Conservation (phyloP, 2,113 vertebrate species). For the Vidua macroura region DNA sequence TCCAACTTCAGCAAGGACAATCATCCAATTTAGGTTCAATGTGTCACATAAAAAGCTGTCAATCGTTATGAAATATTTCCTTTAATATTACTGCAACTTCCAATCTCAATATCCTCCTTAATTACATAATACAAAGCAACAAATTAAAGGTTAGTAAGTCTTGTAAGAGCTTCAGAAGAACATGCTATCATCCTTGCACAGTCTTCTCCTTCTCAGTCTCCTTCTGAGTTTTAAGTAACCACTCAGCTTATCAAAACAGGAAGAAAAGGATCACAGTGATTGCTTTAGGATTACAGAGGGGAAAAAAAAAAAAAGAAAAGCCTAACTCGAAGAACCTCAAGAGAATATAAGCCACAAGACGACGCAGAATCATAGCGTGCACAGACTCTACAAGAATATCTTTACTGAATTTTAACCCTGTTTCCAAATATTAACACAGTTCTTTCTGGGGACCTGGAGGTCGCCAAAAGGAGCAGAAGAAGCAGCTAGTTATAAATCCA, state of each 20-base stretch:
- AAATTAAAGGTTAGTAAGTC: background rate
- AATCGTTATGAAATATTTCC: background rate
- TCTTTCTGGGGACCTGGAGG: background rate
- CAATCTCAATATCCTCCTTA: background rate
- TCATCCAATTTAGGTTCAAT: background rate
- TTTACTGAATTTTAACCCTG: background rate
- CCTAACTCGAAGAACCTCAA: background rate
- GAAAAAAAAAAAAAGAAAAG: background rate
- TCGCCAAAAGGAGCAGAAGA: background rate
- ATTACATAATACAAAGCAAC: background rate
- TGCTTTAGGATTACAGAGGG: background rate
- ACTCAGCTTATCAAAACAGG: background rate
- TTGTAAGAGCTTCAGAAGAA: background rate
- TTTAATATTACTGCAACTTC: background rate
- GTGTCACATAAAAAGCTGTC: background rate
- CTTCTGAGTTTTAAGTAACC: background rate
- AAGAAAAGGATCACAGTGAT: background rate
- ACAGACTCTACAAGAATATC: background rate
- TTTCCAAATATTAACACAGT: background rate
- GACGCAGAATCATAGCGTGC: background rate
- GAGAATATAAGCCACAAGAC: background rate
- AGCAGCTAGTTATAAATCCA: background rate
- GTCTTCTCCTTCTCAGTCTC: background rate
- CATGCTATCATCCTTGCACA: background rate
- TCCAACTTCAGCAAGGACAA: background rate